These are phyloP conservation scores for Drosophila cardini DNA, from an alignment of 1,140 invertebrate species.

Conservation along the genomic window DNA sequence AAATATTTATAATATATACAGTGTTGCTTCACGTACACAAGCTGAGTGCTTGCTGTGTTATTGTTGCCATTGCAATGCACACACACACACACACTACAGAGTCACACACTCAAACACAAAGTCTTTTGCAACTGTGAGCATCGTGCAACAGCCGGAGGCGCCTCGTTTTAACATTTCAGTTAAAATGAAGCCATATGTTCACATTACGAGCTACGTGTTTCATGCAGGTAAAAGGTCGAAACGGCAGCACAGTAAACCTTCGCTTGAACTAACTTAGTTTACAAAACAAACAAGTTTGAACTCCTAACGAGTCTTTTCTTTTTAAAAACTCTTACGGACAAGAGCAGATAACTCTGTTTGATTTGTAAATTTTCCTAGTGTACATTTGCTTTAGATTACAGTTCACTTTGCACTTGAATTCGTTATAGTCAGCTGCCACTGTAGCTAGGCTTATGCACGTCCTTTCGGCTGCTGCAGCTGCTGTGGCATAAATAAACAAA, in stretches of 20 bases:
- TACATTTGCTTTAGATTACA: too few relatives aligned
- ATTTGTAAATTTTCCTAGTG: too few relatives aligned
- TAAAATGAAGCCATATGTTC: conserved; percentile 61
- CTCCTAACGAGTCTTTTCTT: not conserved
- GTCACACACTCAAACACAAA: not conserved
- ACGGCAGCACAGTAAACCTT: conserved; percentile 40
- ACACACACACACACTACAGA: conserved; percentile 32
- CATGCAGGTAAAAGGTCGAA: conserved; percentile 23
- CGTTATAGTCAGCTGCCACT: conserved; percentile 29
- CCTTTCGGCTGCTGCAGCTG: conserved; percentile 50
- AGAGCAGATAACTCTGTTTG: not conserved
- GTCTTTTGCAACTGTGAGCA: conserved; percentile 9
- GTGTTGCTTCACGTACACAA: conserved; percentile 38
- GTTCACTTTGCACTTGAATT: not conserved
- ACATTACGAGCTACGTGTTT: conserved; percentile 53
- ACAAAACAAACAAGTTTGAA: not conserved
- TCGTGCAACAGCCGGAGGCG: conserved; percentile 25
- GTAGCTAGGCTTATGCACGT: conserved; percentile 49
- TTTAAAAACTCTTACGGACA: too few relatives aligned
- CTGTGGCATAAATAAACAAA: conserved; percentile 74
- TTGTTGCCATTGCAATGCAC: conserved; percentile 18
- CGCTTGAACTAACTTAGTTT: not conserved
- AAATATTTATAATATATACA: conserved; percentile 61
- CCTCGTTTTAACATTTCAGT: conserved; percentile 35
- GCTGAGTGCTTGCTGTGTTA: conserved; percentile 22